A percentile compares a stretch with the other conserved stretches of the same genome.
Conservation (phyloP, 2,797 vertebrate species). For the Coregonus ussuriensis region DNA sequence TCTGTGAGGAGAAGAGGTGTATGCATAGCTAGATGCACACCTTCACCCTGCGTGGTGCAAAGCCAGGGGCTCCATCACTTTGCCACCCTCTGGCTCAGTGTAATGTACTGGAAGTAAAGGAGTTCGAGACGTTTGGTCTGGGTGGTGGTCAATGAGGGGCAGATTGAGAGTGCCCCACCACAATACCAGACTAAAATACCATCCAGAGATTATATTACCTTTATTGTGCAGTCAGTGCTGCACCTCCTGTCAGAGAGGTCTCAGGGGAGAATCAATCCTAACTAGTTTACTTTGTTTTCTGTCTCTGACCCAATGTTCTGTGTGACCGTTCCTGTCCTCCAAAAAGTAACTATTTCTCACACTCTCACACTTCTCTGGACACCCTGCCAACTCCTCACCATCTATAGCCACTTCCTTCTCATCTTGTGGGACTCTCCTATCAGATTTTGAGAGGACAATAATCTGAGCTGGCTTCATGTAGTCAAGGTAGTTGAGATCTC, state of each 20-base stretch:
- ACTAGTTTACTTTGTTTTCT: conserved; percentile 12
- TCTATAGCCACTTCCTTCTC: conserved; percentile 13
- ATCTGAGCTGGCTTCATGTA: conserved; percentile 29
- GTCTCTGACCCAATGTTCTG: background rate
- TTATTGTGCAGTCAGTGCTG: conserved; percentile 2
- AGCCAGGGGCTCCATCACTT: conserved; percentile 3
- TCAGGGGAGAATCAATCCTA: background rate
- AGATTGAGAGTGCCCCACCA: background rate
- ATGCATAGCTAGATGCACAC: conserved; percentile 26
- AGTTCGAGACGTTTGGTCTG: background rate
- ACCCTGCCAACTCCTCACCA: conserved; percentile 18
- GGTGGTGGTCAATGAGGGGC: background rate
- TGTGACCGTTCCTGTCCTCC: background rate
- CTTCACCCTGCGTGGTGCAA: conserved; percentile 36
- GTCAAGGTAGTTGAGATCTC: conserved; percentile 47
- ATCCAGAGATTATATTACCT: background rate
- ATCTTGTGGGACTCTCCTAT: conserved; percentile 25
- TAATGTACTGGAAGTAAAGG: background rate
- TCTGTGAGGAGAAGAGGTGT: conserved; percentile 8
- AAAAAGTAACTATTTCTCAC: background rate
- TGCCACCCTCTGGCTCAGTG: conserved; percentile 19
- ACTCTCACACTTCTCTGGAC: conserved; percentile 6
- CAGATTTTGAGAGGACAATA: conserved; percentile 31
- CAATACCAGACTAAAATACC: background rate
- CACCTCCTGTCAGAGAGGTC: conserved; percentile 1